phyloP scores from a whole-genome alignment of 2,888 invertebrate species.

The Cephus rjabovi region DNA sequence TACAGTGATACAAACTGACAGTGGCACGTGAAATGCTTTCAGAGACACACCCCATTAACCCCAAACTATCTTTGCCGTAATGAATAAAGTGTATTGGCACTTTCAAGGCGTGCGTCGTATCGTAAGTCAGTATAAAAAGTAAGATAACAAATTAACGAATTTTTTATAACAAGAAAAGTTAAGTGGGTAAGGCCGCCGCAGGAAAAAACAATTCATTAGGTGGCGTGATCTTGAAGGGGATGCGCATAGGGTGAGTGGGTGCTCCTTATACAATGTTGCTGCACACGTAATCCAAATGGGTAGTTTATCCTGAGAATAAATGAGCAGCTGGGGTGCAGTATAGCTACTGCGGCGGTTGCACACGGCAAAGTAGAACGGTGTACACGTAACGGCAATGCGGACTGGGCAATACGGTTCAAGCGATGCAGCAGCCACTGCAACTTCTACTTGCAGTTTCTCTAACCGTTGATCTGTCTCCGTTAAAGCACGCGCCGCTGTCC shows the following conservation, averaged over 20 bases:
- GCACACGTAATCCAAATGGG: constrained; percentile 17
- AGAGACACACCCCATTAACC: too few species aligned
- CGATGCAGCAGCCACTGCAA: background rate
- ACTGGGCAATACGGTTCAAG: constrained; percentile 15
- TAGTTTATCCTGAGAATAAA: constrained; percentile 45
- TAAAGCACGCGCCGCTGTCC: background rate
- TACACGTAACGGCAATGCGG: constrained; percentile 39
- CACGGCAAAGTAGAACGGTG: constrained; percentile 33
- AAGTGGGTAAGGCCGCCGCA: too few species aligned
- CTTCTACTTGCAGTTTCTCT: background rate
- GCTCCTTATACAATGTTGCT: background rate
- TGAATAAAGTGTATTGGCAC: too few species aligned
- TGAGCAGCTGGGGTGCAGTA: constrained; percentile 34
- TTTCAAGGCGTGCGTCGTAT: too few species aligned
- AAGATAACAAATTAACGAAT: too few species aligned
- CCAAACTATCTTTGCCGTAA: too few species aligned
- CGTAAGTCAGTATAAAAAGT: too few species aligned
- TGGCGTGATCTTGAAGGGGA: background rate
- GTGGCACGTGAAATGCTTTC: too few species aligned
- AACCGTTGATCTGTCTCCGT: background rate
- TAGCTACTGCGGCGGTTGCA: constrained; percentile 19
- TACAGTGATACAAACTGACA: too few species aligned
- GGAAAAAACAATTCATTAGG: background rate
- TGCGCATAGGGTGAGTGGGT: background rate
- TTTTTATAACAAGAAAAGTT: too few species aligned